phyloP scores from a whole-genome alignment of 2,888 invertebrate genomes.

The Mystacides longicornis region DNA sequence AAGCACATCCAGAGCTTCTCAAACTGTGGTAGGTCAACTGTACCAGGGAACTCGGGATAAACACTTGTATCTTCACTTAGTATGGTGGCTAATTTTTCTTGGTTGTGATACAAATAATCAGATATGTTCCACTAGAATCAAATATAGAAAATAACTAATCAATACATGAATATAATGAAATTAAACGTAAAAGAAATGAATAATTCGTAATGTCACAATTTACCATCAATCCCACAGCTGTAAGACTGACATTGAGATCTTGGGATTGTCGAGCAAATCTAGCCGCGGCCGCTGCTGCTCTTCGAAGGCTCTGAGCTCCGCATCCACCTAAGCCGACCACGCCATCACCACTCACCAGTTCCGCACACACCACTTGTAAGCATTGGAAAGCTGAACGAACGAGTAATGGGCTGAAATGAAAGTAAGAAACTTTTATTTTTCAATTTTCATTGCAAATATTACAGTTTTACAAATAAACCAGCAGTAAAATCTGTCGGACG shows the following conservation, averaged over 20 bases:
- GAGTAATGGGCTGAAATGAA: constrained; percentile 74
- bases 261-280: constrained; percentile 94
- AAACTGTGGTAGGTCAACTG: constrained; percentile 77
- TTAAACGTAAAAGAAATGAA: background rate
- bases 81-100: constrained; percentile 70
- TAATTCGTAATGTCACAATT: constrained; percentile 14
- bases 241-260: constrained; percentile 94
- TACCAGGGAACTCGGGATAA: constrained; percentile 77
- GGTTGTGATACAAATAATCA: constrained; percentile 94
- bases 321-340: constrained; percentile 58
- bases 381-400: constrained; percentile 94
- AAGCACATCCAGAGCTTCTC: constrained; percentile 96
- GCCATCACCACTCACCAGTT: constrained; percentile 62
- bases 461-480: too few species aligned
- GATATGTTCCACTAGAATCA: constrained; percentile 89
- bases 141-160: background rate
- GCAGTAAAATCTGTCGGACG: too few species aligned
- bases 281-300: constrained; percentile 87
- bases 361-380: constrained; percentile 89
- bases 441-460: too few species aligned
- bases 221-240: constrained; percentile 94
- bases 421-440: too few species aligned
- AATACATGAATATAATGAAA: background rate
- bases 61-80: constrained; percentile 67
- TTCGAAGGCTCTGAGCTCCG: constrained; percentile 84